Percentiles rank a stretch among this genome's conserved stretches.
phyloP scores from a whole-genome alignment of 1,140 invertebrate genomes.

The Pseudomyrmex concolor region DNA sequence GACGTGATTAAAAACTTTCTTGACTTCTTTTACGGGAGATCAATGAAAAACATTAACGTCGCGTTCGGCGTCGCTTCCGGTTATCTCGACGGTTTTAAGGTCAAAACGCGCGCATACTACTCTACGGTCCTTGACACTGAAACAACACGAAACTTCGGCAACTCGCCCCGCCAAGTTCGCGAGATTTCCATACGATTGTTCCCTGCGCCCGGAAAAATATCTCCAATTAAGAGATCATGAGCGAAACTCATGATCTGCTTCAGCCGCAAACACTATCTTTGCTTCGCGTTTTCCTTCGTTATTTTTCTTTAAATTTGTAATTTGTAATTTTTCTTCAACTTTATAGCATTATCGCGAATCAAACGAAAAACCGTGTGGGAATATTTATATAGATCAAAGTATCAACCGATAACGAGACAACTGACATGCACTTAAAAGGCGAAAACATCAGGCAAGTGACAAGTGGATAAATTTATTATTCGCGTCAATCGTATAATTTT shows the following conservation, averaged over 20 bases:
- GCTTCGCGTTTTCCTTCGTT: constrained; percentile 13
- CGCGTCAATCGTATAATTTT: not conserved
- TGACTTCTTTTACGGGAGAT: constrained; percentile 31
- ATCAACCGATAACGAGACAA: not conserved
- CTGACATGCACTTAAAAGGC: not conserved
- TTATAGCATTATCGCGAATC: not conserved
- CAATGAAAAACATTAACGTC: constrained; percentile 44
- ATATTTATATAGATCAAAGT: constrained; percentile 7
- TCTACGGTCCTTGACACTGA: constrained; percentile 54
- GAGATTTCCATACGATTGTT: constrained; percentile 55
- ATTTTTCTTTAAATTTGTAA: too few relatives aligned
- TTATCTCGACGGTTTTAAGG: constrained; percentile 53
- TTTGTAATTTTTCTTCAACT: too few relatives aligned
- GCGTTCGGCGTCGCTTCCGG: constrained; percentile 28
- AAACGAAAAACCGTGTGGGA: too few relatives aligned
- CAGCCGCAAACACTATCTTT: constrained; percentile 7
- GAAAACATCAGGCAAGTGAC: not conserved
- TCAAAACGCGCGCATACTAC: constrained; percentile 54
- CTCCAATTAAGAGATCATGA: constrained; percentile 43
- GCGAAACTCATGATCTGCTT: constrained; percentile 44
- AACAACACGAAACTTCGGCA: constrained; percentile 59
- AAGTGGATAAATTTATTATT: not conserved
- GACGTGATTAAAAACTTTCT: constrained; percentile 42
- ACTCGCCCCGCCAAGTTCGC: constrained; percentile 41
- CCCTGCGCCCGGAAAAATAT: constrained; percentile 13